phyloP scores from a whole-genome alignment of 2,888 invertebrate genomes.

The Drosophila nigricruria region DNA sequence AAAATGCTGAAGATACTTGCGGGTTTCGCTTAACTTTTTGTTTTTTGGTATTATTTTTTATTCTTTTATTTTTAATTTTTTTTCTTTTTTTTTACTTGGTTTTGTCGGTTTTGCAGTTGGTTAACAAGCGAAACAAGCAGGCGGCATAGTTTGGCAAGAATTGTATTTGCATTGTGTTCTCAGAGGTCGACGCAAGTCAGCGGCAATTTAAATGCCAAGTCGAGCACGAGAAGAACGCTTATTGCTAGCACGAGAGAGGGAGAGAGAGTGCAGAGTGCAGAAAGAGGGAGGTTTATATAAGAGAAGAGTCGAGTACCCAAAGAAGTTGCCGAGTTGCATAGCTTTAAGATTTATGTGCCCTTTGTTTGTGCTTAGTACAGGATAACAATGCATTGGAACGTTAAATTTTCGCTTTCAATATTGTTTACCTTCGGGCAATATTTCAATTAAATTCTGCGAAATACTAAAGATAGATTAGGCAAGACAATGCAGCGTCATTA shows the following conservation, averaged over 20 bases:
- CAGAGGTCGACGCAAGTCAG: conserved; percentile 64
- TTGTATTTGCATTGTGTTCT: conserved; percentile 62
- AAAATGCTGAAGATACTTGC: conserved; percentile 59
- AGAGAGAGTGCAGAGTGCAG: too few relatives aligned
- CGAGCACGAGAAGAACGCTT: conserved; percentile 49
- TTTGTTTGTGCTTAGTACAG: conserved; percentile 53
- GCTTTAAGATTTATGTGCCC: conserved; percentile 68
- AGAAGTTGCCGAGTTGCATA: conserved; percentile 32
- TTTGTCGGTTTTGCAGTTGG: conserved; percentile 58
- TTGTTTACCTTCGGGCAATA: conserved; percentile 49
- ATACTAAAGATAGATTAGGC: conserved; percentile 24
- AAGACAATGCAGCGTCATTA: conserved; percentile 61
- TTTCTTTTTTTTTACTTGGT: conserved; percentile 18
- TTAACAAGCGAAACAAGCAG: conserved; percentile 74
- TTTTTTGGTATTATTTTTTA: conserved; percentile 19
- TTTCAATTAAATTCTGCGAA: conserved; percentile 74
- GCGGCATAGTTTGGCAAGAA: conserved; percentile 75
- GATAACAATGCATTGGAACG: conserved; percentile 62
- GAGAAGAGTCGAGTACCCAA: background rate
- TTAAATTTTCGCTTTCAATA: conserved; percentile 75
- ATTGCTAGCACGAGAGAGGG: background rate
- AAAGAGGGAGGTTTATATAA: background rate
- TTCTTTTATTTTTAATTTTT: conserved; percentile 21
- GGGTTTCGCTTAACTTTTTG: conserved; percentile 40
- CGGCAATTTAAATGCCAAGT: conserved; percentile 75